Conservation (phyloP, 2,888 invertebrate species). For the Rhingia campestris region DNA sequence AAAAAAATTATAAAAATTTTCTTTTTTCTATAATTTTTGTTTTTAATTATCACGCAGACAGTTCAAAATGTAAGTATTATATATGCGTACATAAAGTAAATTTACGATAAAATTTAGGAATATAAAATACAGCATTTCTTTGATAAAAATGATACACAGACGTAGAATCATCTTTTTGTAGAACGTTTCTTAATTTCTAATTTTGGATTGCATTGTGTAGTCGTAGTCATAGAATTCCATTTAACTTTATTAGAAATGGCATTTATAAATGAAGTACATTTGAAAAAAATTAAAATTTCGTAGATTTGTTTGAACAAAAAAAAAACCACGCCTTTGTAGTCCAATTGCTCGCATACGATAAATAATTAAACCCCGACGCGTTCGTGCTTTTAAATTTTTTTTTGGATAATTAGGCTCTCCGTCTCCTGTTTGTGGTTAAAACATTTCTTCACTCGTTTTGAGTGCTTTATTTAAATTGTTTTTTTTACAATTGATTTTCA, state of each 20-base stretch:
- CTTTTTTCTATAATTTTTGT: slow-evolving; percentile 76
- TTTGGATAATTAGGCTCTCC: too few relatives aligned
- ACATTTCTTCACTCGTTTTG: not conserved
- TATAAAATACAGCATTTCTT: slow-evolving; percentile 14
- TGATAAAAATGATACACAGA: slow-evolving; percentile 16
- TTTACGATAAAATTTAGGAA: slow-evolving; percentile 37
- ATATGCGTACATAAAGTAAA: slow-evolving; percentile 22
- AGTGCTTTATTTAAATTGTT: not conserved
- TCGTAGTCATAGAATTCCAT: not conserved
- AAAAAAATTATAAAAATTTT: slow-evolving; percentile 64
- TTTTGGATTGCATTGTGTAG: slow-evolving; percentile 24
- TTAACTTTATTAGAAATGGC: not conserved
- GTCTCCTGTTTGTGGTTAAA: not conserved
- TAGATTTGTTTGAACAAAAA: not conserved
- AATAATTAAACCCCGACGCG: not conserved
- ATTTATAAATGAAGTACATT: not conserved
- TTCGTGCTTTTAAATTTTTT: slow-evolving; percentile 21
- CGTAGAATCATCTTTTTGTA: slow-evolving; percentile 28
- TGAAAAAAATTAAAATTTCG: not conserved
- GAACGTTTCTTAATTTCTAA: slow-evolving; percentile 4
- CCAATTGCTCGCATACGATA: slow-evolving; percentile 25
- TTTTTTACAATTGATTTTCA: not conserved
- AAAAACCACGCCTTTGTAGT: slow-evolving; percentile 15
- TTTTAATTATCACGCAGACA: slow-evolving; percentile 80
- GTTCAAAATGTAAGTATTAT: slow-evolving; percentile 82